phyloP scores from a whole-genome alignment of 2,113 vertebrate species.

The Pagrus major region DNA sequence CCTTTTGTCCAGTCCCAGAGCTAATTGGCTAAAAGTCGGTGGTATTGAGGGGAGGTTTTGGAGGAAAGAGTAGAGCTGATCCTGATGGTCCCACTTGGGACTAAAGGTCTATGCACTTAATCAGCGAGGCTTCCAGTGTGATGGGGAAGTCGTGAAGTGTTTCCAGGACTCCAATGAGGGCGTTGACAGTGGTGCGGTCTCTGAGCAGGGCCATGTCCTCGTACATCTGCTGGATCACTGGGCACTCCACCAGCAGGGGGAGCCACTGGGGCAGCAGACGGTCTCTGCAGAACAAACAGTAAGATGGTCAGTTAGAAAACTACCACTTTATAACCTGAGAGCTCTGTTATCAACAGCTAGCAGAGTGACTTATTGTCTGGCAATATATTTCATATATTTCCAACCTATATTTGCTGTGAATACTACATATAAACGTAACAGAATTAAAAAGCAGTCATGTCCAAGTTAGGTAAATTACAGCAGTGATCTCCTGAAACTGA shows the following conservation, averaged over 20 bases:
- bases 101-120: slow-evolving; percentile 94
- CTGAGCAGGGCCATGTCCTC: slow-evolving; percentile 92
- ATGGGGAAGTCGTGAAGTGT: slow-evolving; percentile 92
- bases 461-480: background rate
- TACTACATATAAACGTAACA: background rate
- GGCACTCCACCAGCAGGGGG: slow-evolving; percentile 90
- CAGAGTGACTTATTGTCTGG: too few species aligned
- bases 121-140: slow-evolving; percentile 91
- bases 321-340: too few species aligned
- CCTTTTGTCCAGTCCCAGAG: background rate
- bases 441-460: background rate
- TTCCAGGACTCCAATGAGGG: slow-evolving; percentile 90
- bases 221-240: slow-evolving; percentile 89
- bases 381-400: background rate
- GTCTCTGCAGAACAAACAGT: slow-evolving; percentile 82
- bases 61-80: background rate
- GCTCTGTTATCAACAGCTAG: too few species aligned
- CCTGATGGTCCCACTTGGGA: background rate
- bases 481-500: slow-evolving; percentile 50
- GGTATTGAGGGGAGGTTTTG: background rate
- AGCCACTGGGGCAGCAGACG: slow-evolving; percentile 92
- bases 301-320: background rate
- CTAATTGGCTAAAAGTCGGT: background rate
- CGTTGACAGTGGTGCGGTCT: slow-evolving; percentile 88
- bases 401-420: background rate